These are phyloP conservation scores for Etheostoma perlongum DNA, from an alignment of 2,797 vertebrate genomes.

Conservation along the genomic window DNA sequence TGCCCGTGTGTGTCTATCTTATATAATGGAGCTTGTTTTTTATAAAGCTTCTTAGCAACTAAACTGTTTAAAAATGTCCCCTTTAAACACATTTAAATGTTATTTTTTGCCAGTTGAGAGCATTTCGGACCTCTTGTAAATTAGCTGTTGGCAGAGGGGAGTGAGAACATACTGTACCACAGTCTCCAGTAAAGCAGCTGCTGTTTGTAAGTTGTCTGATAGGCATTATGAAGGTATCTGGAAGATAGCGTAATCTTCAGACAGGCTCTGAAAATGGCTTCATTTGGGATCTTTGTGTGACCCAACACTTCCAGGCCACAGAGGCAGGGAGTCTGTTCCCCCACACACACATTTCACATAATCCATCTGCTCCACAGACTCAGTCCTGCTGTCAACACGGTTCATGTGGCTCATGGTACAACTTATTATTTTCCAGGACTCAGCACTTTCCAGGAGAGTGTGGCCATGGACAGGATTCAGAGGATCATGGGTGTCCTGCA, in stretches of 20 bases:
- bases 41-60: conserved; percentile 22
- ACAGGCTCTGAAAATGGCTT: conserved; percentile 58
- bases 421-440: conserved; percentile 82
- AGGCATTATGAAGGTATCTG: conserved; percentile 30
- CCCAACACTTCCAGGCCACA: conserved; percentile 75
- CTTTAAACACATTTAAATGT: background rate
- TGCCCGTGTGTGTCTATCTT: background rate
- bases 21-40: conserved; percentile 36
- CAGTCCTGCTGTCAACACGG: conserved; percentile 67
- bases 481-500: conserved; percentile 89
- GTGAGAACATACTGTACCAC: conserved; percentile 50
- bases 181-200: conserved; percentile 42
- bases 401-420: conserved; percentile 60
- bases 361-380: conserved; percentile 79
- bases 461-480: conserved; percentile 89
- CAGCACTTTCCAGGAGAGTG: conserved; percentile 89
- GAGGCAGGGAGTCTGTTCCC: conserved; percentile 71
- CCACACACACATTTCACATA: conserved; percentile 65
- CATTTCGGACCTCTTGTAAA: conserved; percentile 31
- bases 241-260: conserved; percentile 46
- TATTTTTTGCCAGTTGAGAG: conserved; percentile 11
- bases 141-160: conserved; percentile 31
- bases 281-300: conserved; percentile 68
- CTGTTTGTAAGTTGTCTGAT: conserved; percentile 41
- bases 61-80: conserved; percentile 21